phyloP scores from a whole-genome alignment of 2,888 invertebrate species.

The Drosophila subsilvestris region DNA sequence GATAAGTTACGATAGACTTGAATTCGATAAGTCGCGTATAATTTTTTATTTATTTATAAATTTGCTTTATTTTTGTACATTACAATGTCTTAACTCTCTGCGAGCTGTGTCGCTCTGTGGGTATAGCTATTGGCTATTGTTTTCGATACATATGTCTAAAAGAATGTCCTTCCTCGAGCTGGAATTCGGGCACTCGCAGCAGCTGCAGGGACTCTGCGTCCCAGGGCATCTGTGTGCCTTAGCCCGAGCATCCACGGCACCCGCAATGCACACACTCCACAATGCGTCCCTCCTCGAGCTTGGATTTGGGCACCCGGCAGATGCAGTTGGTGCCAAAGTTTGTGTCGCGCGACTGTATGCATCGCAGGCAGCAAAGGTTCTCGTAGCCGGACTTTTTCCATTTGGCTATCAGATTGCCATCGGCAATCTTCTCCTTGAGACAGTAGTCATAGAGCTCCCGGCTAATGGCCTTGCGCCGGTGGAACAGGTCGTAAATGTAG shows the following conservation, averaged over 20 bases:
- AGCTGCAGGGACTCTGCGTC: neutral
- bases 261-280: constrained; percentile 99
- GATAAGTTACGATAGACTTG: too few relatives aligned
- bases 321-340: constrained; percentile 94
- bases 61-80: neutral
- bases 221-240: constrained; percentile 10
- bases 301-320: constrained; percentile 98
- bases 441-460: constrained; percentile 98
- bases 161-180: neutral
- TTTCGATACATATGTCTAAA: neutral
- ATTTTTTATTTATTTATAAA: neutral
- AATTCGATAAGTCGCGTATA: neutral
- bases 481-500: constrained; percentile 98
- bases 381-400: constrained; percentile 99
- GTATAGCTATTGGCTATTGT: neutral
- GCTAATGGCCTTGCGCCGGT: constrained; percentile 97
- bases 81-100: neutral
- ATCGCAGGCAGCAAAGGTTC: constrained; percentile 98
- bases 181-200: neutral
- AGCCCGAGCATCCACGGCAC: constrained; percentile 98
- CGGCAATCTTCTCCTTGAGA: constrained; percentile 97
- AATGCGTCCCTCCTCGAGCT: constrained; percentile 97
- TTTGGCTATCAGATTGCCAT: constrained; percentile 93
- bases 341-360: constrained; percentile 92
- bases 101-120: neutral